Conservation (phyloP, 2,113 vertebrate genomes). For the Larimichthys polyactis region DNA sequence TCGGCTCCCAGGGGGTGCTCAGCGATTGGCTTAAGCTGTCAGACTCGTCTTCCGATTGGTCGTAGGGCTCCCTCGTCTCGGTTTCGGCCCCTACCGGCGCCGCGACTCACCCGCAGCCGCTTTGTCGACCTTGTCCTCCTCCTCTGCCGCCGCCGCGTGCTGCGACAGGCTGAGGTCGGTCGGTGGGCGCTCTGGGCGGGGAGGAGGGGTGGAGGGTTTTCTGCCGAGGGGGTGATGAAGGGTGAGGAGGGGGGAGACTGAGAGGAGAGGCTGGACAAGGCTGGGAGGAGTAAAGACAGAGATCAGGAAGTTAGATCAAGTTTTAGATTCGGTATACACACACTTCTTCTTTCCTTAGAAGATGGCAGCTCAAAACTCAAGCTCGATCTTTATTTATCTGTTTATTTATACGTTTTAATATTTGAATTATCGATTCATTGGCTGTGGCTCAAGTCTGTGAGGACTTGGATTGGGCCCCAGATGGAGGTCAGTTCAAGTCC, state of each 20-base stretch:
- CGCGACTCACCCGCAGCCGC: background rate
- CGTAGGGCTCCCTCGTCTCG: constrained; percentile 16
- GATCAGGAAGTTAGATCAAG: background rate
- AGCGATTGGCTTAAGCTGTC: constrained; percentile 47
- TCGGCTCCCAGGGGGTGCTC: constrained; percentile 61
- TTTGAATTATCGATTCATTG: no score
- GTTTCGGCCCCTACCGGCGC: background rate
- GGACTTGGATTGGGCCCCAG: no score
- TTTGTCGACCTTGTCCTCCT: background rate
- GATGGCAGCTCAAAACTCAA: no score
- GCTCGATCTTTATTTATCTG: no score
- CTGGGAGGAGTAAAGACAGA: constrained; percentile 53
- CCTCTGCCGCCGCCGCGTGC: background rate
- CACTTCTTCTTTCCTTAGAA: no score
- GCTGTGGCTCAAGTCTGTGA: no score
- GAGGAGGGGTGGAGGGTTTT: constrained; percentile 58
- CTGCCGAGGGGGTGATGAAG: constrained; percentile 57
- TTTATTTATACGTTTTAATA: no score
- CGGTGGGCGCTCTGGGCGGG: constrained; percentile 72
- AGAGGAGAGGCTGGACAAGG: constrained; percentile 83
- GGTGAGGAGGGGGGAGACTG: constrained; percentile 82
- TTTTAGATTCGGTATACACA: background rate
- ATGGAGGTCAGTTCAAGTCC: no score
- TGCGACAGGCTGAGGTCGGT: constrained; percentile 48
- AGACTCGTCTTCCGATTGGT: constrained; percentile 52